Percentiles rank a stretch among this genome's conserved stretches.
Evolutionary conservation across 2,113 vertebrate species (phyloP).

Genomic region (Ariopsis seemanni): DNA sequence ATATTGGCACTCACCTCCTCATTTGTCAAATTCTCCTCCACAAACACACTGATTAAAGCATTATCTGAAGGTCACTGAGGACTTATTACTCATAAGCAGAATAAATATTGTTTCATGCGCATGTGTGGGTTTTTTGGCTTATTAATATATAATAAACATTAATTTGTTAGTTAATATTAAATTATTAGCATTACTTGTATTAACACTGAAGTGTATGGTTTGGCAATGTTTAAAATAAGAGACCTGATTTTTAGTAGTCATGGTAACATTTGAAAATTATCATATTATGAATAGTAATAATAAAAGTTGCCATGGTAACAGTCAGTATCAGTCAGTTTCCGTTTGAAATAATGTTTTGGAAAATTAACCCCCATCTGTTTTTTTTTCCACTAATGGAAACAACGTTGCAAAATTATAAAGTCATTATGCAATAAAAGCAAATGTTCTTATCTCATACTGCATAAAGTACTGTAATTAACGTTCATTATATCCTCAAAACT

Average conservation of each 20-base stretch:
- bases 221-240: neutral
- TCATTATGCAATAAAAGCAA: slow-evolving; percentile 29
- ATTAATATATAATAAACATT: neutral
- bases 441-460: neutral
- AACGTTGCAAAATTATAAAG: neutral
- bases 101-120: neutral
- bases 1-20: neutral
- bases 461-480: slow-evolving; percentile 14
- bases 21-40: neutral
- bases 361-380: slow-evolving; percentile 14
- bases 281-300: neutral
- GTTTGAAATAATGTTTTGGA: slow-evolving; percentile 53
- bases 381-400: neutral
- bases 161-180: neutral
- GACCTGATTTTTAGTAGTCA: neutral
- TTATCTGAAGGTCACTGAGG: neutral
- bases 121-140: too few relatives aligned
- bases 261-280: neutral
- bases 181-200: neutral
- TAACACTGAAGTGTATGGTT: neutral
- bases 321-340: slow-evolving; percentile 49
- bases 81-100: neutral
- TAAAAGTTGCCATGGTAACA: slow-evolving; percentile 45
- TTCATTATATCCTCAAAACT: neutral
- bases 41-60: neutral